Conservation (phyloP, 2,113 vertebrate species). For the Aviceda subcristata region DNA sequence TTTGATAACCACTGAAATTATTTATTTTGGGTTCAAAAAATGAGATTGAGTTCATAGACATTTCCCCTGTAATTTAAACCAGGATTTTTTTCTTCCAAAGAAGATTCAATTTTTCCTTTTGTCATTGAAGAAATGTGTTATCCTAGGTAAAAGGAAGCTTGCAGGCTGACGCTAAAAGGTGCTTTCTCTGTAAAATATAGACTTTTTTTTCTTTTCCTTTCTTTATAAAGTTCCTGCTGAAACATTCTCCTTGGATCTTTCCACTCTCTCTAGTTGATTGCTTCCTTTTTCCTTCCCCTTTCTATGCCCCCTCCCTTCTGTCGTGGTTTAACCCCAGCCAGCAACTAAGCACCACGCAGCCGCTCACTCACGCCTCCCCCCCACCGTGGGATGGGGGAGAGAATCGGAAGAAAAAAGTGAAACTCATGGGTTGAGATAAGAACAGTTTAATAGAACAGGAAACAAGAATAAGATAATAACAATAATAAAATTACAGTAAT, state of each 20-base stretch:
- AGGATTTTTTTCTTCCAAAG: background rate
- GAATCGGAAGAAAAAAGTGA: no score
- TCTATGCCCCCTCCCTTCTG: background rate
- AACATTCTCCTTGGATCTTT: background rate
- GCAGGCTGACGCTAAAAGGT: background rate
- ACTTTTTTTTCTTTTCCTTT: background rate
- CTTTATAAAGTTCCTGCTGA: background rate
- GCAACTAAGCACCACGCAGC: no score
- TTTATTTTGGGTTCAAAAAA: conserved; percentile 25
- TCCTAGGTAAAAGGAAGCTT: background rate
- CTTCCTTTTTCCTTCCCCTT: background rate
- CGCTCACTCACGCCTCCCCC: no score
- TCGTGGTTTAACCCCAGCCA: no score
- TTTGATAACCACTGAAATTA: conserved; percentile 15
- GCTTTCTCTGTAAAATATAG: background rate
- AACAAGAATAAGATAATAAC: no score
- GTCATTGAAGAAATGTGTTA: background rate
- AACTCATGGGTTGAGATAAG: no score
- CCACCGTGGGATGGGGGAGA: no score
- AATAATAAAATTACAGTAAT: no score
- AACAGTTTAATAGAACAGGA: no score
- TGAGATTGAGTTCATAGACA: background rate
- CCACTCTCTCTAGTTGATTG: background rate
- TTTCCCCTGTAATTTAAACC: conserved; percentile 2
- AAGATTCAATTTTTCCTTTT: background rate